phyloP scores from a whole-genome alignment of 2,797 vertebrate species.

The Tachyglossus aculeatus region DNA sequence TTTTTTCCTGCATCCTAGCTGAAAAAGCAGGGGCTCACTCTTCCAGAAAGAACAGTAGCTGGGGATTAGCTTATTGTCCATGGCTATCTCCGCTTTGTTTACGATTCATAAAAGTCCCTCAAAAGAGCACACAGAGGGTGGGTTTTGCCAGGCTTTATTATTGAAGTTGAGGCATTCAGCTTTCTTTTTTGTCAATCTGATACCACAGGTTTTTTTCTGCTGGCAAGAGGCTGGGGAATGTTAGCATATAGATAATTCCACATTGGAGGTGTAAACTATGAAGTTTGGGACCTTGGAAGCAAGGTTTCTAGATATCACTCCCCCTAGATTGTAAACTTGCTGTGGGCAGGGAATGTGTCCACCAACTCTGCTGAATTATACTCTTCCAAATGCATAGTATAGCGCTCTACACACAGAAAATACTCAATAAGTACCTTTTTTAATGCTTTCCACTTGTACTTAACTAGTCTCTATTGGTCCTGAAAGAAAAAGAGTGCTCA shows the following conservation, averaged over 20 bases:
- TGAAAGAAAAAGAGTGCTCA: not conserved
- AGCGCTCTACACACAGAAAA: too few species aligned
- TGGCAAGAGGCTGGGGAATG: not conserved
- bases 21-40: conserved; percentile 20
- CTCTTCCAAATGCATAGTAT: too few species aligned
- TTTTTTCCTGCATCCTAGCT: conserved; percentile 21
- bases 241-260: conserved; percentile 2
- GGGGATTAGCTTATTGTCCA: not conserved
- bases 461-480: not conserved
- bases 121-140: not conserved
- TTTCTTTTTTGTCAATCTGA: not conserved
- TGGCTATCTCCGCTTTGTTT: conserved; percentile 1
- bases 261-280: not conserved
- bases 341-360: too few species aligned
- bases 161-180: not conserved
- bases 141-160: not conserved
- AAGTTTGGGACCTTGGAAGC: not conserved
- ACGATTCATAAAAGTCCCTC: conserved; percentile 10
- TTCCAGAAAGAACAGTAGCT: conserved; percentile 28
- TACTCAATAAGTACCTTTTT: too few species aligned
- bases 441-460: not conserved
- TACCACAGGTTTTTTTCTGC: not conserved
- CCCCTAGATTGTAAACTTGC: too few species aligned
- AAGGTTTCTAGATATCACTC: not conserved
- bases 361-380: too few species aligned